Base-by-base conservation (phyloP, 2,113 vertebrate genomes). In the Calyptommatus sinebrachiatus region DNA sequence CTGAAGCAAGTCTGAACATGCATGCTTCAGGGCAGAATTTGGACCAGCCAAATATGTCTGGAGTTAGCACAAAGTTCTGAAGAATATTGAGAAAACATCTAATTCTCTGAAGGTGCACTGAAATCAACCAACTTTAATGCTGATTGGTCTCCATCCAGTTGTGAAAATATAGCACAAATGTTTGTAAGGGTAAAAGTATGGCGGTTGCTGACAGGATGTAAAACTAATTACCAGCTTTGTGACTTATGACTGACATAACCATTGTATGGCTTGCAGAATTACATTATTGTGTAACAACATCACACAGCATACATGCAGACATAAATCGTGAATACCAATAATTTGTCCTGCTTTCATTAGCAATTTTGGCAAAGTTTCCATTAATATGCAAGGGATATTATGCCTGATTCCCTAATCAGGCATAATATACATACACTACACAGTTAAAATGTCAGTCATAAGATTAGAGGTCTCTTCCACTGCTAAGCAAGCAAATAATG, bases 211-310 rank as follows among this genome's bases (percentile, higher is more conserved):
- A 81, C 79, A 75, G n/a, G 28, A 79, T 74, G 31, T 2, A 68
- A 83, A 53, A 82, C 45, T 80, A 81, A 60, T 80, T 84, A 87
- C 73, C 74, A 45, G 18, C 66, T 84, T 88, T 83, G 71, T 85
- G 89, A 85, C 69, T 83, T 88, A 48, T 22, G 77, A 83, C 66
- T 80, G 80, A 84, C 62, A 85, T 80, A 31, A 77, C 77, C 67
- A 86, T 20, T 84, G 31, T 67, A 41, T 41, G 79, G 79, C 65
- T 81, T 78, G 84, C 77, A 69, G 73, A 83, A 82, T 14, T 88
- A 86, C 31, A 83, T 72, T 75, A 67, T 18, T n/a, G 53, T 76
- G 71, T 76, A 76, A 74, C 53, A 73, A 18, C 69, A 45, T 78
- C 41, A 61, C 70, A 74, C 29, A 0, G 29, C 83, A 68, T 72